Percentiles rank a stretch among this genome's conserved stretches.
Conservation (phyloP, 2,888 invertebrate species). For the Lutraria lutraria region DNA sequence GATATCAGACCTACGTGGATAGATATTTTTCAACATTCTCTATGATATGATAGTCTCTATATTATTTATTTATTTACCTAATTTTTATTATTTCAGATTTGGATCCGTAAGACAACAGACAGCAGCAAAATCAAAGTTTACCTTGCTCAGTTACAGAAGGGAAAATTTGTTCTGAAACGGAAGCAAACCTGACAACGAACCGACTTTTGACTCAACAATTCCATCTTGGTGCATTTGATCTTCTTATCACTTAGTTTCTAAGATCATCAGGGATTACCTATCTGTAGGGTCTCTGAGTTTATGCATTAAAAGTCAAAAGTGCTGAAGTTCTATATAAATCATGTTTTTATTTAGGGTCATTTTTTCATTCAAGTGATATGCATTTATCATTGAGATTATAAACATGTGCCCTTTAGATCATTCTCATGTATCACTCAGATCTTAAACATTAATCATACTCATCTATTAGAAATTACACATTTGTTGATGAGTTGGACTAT, state of each 20-base stretch:
- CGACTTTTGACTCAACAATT: background rate
- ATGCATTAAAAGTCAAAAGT: background rate
- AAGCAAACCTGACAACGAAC: constrained; percentile 88
- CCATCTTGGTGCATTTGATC: background rate
- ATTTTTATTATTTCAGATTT: constrained; percentile 90
- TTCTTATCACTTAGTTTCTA: background rate
- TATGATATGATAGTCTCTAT: too few species aligned
- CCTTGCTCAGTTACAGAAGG: constrained; percentile 93
- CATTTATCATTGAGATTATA: background rate
- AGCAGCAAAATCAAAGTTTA: constrained; percentile 94
- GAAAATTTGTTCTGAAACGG: constrained; percentile 95
- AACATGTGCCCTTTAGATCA: background rate
- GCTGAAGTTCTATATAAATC: background rate
- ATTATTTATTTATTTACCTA: too few species aligned
- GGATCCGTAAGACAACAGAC: constrained; percentile 94
- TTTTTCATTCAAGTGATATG: background rate
- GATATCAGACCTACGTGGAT: too few species aligned
- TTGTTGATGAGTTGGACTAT: too few species aligned
- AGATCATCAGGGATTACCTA: background rate
- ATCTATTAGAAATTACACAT: too few species aligned
- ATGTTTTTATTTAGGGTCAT: background rate
- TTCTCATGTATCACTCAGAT: background rate
- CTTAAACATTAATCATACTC: background rate
- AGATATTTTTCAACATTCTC: too few species aligned
- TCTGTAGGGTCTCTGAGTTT: background rate